Conservation (phyloP, 2,888 invertebrate species). For the Orthonychiurus folsomi region DNA sequence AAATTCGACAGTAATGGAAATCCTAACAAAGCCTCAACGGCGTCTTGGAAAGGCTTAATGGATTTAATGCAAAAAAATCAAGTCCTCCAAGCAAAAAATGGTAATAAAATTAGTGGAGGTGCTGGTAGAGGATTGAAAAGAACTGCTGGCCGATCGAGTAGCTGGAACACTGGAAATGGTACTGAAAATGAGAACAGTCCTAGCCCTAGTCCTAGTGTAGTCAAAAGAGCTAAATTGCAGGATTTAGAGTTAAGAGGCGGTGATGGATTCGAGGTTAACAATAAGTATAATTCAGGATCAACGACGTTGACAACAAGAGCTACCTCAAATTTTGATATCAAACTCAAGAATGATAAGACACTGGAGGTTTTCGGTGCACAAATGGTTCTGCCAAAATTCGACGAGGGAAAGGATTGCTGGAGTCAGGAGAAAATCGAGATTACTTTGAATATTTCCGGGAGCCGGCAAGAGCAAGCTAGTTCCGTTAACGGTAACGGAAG, state of each 20-base stretch:
- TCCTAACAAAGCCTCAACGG: conserved; percentile 5
- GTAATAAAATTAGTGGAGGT: background rate
- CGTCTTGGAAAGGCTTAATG: conserved; percentile 34
- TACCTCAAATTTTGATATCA: no score
- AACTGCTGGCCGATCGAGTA: background rate
- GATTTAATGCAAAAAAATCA: conserved; percentile 34
- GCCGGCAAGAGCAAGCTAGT: background rate
- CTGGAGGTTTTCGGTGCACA: no score
- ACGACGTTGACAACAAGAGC: no score
- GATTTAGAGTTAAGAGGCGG: background rate
- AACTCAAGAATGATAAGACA: no score
- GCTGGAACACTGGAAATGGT: background rate
- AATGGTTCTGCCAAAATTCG: no score
- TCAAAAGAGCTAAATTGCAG: background rate
- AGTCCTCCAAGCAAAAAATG: background rate
- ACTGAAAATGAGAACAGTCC: background rate
- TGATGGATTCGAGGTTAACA: no score
- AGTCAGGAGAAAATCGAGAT: background rate
- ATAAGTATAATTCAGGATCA: no score
- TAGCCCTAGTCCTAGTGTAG: no score
- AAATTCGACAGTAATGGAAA: background rate
- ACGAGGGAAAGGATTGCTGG: no score
- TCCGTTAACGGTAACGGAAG: conserved; percentile 6
- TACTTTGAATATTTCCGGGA: background rate
- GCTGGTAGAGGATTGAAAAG: background rate